Conservation (phyloP, 1,140 invertebrate species). For the Acromyrmex charruanus region DNA sequence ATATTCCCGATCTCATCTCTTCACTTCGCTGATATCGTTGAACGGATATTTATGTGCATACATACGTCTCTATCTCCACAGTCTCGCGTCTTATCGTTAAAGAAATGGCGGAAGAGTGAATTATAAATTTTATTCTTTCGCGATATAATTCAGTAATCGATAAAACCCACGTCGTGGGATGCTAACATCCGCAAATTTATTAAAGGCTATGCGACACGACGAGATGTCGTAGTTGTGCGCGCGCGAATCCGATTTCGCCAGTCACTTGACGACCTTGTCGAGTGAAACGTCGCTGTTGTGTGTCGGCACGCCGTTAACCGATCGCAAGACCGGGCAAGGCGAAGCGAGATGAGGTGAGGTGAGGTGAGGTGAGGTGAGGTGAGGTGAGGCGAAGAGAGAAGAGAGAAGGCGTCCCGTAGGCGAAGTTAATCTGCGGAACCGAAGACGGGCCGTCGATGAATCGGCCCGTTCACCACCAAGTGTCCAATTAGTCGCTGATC, state of each 20-base stretch:
- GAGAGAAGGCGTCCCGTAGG: conserved; percentile 55
- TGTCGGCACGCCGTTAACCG: conserved; percentile 67
- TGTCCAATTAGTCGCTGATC: conserved; percentile 69
- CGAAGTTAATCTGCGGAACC: conserved; percentile 71
- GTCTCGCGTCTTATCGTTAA: neutral
- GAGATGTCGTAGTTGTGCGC: neutral
- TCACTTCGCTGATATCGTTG: conserved; percentile 28
- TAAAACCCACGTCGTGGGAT: conserved; percentile 16
- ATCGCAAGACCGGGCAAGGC: conserved; percentile 54
- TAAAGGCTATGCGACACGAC: conserved; percentile 36
- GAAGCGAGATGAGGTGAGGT: neutral
- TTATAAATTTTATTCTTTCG: conserved; percentile 29
- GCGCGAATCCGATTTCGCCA: conserved; percentile 68
- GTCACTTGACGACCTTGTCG: conserved; percentile 65
- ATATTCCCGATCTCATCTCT: conserved; percentile 12
- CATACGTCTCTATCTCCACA: neutral
- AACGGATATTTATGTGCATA: neutral
- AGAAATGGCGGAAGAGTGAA: neutral
- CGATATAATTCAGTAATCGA: conserved; percentile 50
- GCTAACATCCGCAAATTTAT: neutral
- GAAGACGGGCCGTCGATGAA: conserved; percentile 59
- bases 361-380: neutral
- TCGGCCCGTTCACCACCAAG: conserved; percentile 44
- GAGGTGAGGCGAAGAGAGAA: neutral
- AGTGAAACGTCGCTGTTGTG: conserved; percentile 60